Base-by-base conservation (phyloP, 2,888 invertebrate species). In the Nysson spinosus region DNA sequence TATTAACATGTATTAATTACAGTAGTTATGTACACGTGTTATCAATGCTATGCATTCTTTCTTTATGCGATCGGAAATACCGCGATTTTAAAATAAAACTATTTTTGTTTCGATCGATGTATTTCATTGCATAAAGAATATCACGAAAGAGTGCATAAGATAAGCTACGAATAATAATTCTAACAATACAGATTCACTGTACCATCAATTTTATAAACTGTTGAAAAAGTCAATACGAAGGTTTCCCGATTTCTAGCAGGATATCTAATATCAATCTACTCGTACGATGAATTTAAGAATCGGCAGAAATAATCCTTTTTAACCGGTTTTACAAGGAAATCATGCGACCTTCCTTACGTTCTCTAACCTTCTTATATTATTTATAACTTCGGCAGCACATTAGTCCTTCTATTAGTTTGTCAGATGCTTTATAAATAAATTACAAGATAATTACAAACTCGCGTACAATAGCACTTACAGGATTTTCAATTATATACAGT, bases 391-490 rank as follows among this genome's bases (percentile, higher is more conserved):
- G 22, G n/a, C 19, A 17, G 17, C 34, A 40, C 40, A 51, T 22
- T 14, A 42, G 7, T 24, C 16, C 17, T 1, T 7, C 43, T 34
- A 47, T 35, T n/a, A n/a, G 16, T 39, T 4, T 37, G n/a, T 34
- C 40, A 6, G 19, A 46, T 60, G 11, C 24, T 34, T 14, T 3
- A 49, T 32, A 47, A 63, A 69, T 70, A 63, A 68, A 58, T n/a
- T 58, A 68, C 20, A 54, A 34, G 19, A 37, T 57, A 47, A 42
- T 69, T 68, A 68, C 42, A 69, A 30, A 16, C 7, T 11, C 43
- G 51, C 58, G 55, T 65, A 58, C 47, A 58, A 63, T 52, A 58
- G 34, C 58, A 63, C 57, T 68, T 68, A 57, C 55, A 63, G 14
- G 30, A 20, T 35, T 39, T 56, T 52, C 47, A 49, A 50, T 35